These are phyloP conservation scores for Chymomyza amoena DNA, from an alignment of 2,888 invertebrate genomes.

Conservation along the genomic window DNA sequence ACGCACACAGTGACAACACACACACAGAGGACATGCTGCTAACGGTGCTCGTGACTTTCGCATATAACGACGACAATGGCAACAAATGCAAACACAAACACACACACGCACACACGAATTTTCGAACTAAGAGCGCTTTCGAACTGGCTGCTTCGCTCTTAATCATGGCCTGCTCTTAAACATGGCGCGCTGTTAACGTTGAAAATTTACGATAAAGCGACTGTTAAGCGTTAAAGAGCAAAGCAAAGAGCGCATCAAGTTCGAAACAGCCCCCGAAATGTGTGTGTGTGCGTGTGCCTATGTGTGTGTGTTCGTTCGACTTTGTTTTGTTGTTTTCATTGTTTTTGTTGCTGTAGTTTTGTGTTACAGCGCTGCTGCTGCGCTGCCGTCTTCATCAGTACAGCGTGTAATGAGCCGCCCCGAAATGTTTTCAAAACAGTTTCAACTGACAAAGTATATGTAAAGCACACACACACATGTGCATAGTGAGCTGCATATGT, in stretches of 20 bases:
- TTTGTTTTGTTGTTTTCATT: slow-evolving; percentile 32
- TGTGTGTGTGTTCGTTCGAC: neutral
- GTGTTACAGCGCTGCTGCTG: neutral
- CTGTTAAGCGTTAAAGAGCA: slow-evolving; percentile 40
- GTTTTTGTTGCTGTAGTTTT: slow-evolving; percentile 12
- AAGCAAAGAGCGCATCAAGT: slow-evolving; percentile 14
- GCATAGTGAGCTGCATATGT: slow-evolving; percentile 10
- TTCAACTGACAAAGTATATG: slow-evolving; percentile 33
- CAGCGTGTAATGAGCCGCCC: slow-evolving; percentile 26
- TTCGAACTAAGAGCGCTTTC: slow-evolving; percentile 35
- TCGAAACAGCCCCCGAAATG: slow-evolving; percentile 32
- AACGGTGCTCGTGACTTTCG: slow-evolving; percentile 52
- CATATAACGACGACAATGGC: slow-evolving; percentile 38
- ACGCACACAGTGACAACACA: slow-evolving; percentile 12
- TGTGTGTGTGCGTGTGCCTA: slow-evolving; percentile 17
- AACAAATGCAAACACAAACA: slow-evolving; percentile 5
- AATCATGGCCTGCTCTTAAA: slow-evolving; percentile 12
- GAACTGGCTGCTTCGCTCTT: slow-evolving; percentile 62
- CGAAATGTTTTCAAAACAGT: slow-evolving; percentile 61
- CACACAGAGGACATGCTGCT: slow-evolving; percentile 8
- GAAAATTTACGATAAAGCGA: slow-evolving; percentile 53
- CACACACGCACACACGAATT: neutral
- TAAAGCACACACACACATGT: neutral
- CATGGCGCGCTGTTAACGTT: slow-evolving; percentile 1
- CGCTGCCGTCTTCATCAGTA: neutral